Evolutionary conservation across 2,888 invertebrate genomes (phyloP).

Genomic region (Volucella bombylans): DNA sequence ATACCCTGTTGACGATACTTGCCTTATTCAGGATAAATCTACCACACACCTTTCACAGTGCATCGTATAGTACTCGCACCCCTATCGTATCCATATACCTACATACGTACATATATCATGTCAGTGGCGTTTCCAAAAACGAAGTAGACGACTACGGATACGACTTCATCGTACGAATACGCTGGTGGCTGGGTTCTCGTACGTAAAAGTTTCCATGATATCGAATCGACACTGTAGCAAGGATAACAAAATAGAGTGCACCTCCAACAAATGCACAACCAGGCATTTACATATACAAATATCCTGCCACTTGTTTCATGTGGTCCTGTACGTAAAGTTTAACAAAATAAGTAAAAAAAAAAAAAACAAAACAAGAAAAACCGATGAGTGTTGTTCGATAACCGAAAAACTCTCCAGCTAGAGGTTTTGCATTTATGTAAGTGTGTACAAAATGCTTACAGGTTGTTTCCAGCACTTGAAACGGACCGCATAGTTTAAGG

Average conservation of each 20-base stretch:
- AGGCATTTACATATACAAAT: neutral
- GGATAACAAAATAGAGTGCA: conserved; percentile 40
- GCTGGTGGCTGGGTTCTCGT: conserved; percentile 2
- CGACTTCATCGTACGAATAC: conserved; percentile 40
- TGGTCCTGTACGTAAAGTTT: neutral
- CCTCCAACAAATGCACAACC: conserved; percentile 12
- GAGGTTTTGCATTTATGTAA: conserved; percentile 8
- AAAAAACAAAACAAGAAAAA: neutral
- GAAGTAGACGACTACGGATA: conserved; percentile 16
- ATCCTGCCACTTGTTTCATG: neutral
- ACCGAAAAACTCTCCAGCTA: conserved; percentile 8
- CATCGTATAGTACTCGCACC: no score
- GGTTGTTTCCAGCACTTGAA: conserved; percentile 73
- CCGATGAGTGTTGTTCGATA: conserved; percentile 7
- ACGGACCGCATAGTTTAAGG: conserved; percentile 42
- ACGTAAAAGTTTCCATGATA: conserved; percentile 46
- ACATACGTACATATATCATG: no score
- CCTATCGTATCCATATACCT: no score
- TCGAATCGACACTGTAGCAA: conserved; percentile 52
- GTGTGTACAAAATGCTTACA: conserved; percentile 72
- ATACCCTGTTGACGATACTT: conserved; percentile 37
- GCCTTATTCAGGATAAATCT: conserved; percentile 6
- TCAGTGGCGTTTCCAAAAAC: conserved; percentile 10
- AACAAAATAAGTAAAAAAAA: neutral
- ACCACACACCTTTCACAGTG: conserved; percentile 15